phyloP scores from a whole-genome alignment of 2,113 vertebrate species.

The Malurus melanocephalus region DNA sequence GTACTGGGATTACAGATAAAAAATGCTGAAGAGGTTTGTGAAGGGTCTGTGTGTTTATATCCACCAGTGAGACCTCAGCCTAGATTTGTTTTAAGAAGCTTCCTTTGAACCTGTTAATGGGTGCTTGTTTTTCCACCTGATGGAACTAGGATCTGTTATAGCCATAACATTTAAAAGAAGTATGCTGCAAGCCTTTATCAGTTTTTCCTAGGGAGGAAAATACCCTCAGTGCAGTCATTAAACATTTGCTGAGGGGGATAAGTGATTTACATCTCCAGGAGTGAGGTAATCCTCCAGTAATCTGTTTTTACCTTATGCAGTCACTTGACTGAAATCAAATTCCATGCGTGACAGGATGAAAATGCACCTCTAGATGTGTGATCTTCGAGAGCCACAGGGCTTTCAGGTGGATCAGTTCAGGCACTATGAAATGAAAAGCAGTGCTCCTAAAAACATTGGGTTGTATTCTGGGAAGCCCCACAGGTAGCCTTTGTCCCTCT shows the following conservation, averaged over 20 bases:
- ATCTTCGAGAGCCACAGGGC: not conserved
- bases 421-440: not conserved
- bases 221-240: not conserved
- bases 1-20: not conserved
- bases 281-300: not conserved
- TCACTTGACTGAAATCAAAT: not conserved
- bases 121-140: not conserved
- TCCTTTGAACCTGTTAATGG: not conserved
- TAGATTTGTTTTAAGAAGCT: not conserved
- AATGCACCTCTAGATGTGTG: not conserved
- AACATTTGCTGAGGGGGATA: not conserved
- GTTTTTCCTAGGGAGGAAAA: not conserved
- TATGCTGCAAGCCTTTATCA: not conserved
- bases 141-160: not conserved
- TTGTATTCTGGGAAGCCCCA: not conserved
- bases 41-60: not conserved
- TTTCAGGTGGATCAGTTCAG: not conserved
- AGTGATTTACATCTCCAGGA: conserved; percentile 4
- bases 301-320: not conserved
- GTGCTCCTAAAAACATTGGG: not conserved
- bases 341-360: not conserved
- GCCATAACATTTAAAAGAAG: not conserved
- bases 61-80: not conserved
- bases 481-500: not conserved
- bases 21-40: not conserved